Evolutionary conservation across 2,888 invertebrate species (phyloP).

Genomic region (Heliconius ismenius): DNA sequence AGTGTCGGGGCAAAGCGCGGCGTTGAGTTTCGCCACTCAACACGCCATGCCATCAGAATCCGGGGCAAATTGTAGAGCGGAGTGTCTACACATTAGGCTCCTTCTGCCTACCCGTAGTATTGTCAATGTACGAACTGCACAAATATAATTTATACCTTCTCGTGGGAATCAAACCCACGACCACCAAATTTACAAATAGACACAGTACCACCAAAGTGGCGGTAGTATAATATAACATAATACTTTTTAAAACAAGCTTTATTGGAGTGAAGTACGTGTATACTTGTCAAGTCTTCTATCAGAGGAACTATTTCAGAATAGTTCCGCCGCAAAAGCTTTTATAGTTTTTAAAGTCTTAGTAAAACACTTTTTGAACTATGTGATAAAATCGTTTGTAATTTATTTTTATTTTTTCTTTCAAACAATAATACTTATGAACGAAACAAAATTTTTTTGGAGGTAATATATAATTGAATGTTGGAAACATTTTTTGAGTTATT

Average conservation of each 20-base stretch:
- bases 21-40: not conserved
- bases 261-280: conserved; percentile 21
- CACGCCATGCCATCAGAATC: not conserved
- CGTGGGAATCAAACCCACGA: not conserved
- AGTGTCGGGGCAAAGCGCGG: not conserved
- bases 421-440: not conserved
- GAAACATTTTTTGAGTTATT: too few relatives aligned
- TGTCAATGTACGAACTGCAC: not conserved
- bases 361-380: conserved; percentile 19
- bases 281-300: conserved; percentile 27
- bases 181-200: not conserved
- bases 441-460: not conserved
- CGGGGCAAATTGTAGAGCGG: not conserved
- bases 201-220: too few relatives aligned
- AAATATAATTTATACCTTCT: not conserved
- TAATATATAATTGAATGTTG: too few relatives aligned
- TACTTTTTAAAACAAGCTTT: conserved; percentile 15
- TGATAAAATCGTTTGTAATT: not conserved
- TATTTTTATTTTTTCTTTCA: not conserved
- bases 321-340: not conserved
- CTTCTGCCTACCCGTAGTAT: too few relatives aligned
- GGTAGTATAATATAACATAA: not conserved
- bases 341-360: not conserved
- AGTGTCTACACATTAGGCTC: not conserved
- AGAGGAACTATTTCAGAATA: conserved; percentile 20